Evolutionary conservation across 2,888 invertebrate genomes (phyloP), one percentile per base, ranked within the genome.

Genomic region (Candidula unifasciata): DNA sequence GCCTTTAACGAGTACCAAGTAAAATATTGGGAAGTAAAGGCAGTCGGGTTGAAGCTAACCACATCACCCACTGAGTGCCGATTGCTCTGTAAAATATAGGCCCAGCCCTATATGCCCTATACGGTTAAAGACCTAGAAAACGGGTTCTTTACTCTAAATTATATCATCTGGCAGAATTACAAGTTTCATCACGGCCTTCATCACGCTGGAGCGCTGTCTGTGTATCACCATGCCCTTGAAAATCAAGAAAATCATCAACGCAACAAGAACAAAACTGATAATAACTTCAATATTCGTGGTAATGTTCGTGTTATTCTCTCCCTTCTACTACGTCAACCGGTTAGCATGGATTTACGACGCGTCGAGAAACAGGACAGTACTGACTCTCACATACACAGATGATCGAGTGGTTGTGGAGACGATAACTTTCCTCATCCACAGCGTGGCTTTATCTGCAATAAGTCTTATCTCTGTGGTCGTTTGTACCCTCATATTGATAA

Each of bases 101-200:
- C n/a, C n/a, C n/a, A n/a, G n/a, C n/a, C n/a, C n/a, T n/a, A n/a
- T n/a, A n/a, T n/a, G n/a, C n/a, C n/a, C n/a, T n/a, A n/a, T n/a
- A n/a, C n/a, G n/a, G n/a, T n/a, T n/a, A n/a, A n/a, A n/a, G n/a
- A n/a, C n/a, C n/a, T n/a, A n/a, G n/a, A n/a, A n/a, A n/a, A n/a
- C n/a, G n/a, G 60, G 21, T n/a, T 18, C 8, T 21, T 24, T 60
- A 24, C 21, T 21, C 21, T 60, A 21, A 60, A 6, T 60, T 68
- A 13, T 68, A 13, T 68, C 16, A 16, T 74, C 10, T n/a, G 1
- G 6, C 27, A 74, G 73, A 27, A 27, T 74, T 16, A 52, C 73
- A 74, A 74, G 73, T 27, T 74, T 44, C 21, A 74, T 74, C 73
- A 74, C 73, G 10, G 73, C 73, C 8, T 74, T 74, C 27, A 74